Conservation (phyloP, 1,140 invertebrate species). For the Bradysia coprophila region DNA sequence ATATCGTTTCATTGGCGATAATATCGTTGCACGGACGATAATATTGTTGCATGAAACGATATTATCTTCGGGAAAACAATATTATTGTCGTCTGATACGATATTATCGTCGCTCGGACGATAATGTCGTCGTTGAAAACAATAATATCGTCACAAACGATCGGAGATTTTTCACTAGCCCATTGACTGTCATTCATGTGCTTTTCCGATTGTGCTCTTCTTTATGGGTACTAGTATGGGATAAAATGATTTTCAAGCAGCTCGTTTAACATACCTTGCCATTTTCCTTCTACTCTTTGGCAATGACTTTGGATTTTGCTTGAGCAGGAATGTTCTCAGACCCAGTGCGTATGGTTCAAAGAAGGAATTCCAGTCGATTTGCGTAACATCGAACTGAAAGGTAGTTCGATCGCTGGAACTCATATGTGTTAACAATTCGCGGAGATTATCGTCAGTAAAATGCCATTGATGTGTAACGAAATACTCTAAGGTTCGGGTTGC, state of each 20-base stretch:
- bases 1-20: too few species aligned
- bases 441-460: constrained; percentile 75
- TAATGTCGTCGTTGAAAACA: too few species aligned
- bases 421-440: constrained; percentile 42
- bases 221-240: too few species aligned
- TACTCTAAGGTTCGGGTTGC: constrained; percentile 63
- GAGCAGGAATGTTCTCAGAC: constrained; percentile 67
- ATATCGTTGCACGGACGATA: too few species aligned
- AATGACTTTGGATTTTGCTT: constrained; percentile 66
- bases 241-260: neutral
- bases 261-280: constrained; percentile 36
- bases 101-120: neutral
- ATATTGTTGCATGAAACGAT: too few species aligned
- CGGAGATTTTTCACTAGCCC: too few species aligned
- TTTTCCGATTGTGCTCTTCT: too few species aligned
- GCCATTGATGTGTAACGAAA: constrained; percentile 83
- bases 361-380: constrained; percentile 72
- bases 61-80: neutral
- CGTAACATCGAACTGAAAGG: constrained; percentile 69
- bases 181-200: too few species aligned
- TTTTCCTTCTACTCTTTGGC: constrained; percentile 49
- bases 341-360: constrained; percentile 66
- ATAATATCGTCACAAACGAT: too few species aligned
- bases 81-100: too few species aligned
- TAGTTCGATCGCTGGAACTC: constrained; percentile 49